Evolutionary conservation across 2,113 vertebrate genomes (phyloP).

Genomic region (Planiliza haematocheilus): DNA sequence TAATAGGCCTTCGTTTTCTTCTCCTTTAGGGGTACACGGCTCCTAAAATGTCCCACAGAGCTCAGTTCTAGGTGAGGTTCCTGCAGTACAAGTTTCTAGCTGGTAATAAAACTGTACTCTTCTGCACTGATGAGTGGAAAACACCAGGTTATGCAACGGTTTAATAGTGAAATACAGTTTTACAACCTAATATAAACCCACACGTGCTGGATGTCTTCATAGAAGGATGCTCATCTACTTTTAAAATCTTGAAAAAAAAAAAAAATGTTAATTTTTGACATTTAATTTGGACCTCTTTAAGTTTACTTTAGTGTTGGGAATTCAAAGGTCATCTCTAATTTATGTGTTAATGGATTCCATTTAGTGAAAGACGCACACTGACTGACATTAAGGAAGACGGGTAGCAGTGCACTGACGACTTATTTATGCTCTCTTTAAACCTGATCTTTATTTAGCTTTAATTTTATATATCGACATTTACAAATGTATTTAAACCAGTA

Average conservation of each 20-base stretch:
- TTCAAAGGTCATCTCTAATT: conserved; percentile 31
- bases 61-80: not conserved
- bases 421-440: not conserved
- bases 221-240: too few relatives aligned
- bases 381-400: too few relatives aligned
- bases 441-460: not conserved
- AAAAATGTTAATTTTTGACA: conserved; percentile 13
- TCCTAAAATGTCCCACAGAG: conserved; percentile 37
- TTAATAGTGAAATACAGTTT: not conserved
- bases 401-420: not conserved
- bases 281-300: conserved; percentile 35
- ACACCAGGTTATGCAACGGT: not conserved
- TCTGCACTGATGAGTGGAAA: not conserved
- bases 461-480: too few relatives aligned
- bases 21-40: not conserved
- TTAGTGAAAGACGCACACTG: not conserved
- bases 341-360: not conserved
- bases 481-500: too few relatives aligned
- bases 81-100: not conserved
- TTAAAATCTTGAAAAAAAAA: not conserved
- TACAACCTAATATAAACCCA: not conserved
- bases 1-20: conserved; percentile 30
- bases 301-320: conserved; percentile 9
- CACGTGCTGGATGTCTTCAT: not conserved
- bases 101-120: not conserved